These are phyloP conservation scores for Falco columbarius DNA, from an alignment of 2,797 vertebrate genomes.

Conservation along the genomic window DNA sequence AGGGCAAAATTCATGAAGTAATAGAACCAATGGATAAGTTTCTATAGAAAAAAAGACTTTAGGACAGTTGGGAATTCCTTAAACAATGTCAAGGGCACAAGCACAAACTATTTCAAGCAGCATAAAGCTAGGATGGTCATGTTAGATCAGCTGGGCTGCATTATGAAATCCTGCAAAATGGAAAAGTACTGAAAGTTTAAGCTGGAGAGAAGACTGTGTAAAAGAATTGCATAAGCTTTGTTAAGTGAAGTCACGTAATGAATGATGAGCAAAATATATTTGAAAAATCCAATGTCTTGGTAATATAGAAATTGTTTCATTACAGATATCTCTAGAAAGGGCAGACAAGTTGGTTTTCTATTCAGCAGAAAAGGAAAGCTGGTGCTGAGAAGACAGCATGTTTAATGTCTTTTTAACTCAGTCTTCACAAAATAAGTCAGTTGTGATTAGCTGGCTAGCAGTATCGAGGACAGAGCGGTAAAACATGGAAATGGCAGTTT, in stretches of 20 bases:
- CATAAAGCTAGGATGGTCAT: neutral
- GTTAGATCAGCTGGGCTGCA: neutral
- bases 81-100: neutral
- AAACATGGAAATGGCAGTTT: neutral
- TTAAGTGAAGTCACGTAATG: neutral
- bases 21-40: neutral
- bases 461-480: neutral
- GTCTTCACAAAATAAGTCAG: neutral
- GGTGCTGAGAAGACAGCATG: neutral
- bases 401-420: neutral
- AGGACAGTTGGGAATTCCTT: neutral
- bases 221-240: neutral
- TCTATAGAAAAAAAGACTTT: neutral
- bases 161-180: neutral
- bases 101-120: neutral
- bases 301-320: neutral
- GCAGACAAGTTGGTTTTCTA: fast-evolving
- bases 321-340: neutral
- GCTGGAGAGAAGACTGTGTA: neutral
- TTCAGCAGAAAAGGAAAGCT: neutral
- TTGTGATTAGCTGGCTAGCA: neutral
- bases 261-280: neutral
- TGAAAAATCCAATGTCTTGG: neutral
- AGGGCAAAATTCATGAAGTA: neutral
- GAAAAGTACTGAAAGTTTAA: neutral